Percentiles rank a stretch among this genome's conserved stretches.
phyloP scores from a whole-genome alignment of 1,140 invertebrate genomes.

The Tribolium madens region DNA sequence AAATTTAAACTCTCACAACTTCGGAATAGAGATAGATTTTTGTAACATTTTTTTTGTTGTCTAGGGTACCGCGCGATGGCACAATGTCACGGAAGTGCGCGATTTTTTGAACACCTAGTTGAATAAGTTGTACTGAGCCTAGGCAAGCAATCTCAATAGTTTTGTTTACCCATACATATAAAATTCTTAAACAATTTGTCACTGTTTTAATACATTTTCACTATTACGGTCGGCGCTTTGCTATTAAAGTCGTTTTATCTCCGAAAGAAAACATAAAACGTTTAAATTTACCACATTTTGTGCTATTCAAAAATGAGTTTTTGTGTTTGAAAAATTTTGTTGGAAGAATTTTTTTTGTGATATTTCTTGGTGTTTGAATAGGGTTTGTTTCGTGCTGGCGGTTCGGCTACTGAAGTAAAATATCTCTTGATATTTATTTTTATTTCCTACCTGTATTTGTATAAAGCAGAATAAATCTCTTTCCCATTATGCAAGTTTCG shows the following conservation, averaged over 20 bases:
- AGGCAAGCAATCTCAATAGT: neutral
- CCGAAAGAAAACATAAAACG: neutral
- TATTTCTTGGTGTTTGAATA: neutral
- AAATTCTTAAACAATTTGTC: conserved; percentile 26
- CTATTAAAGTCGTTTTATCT: neutral
- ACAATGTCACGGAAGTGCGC: no score
- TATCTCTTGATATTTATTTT: conserved; percentile 14
- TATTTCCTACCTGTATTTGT: conserved; percentile 39
- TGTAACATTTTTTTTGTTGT: no score
- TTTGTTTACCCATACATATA: neutral
- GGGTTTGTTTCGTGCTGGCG: neutral
- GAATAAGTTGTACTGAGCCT: conserved; percentile 9
- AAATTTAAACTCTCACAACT: no score
- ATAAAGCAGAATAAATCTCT: conserved; percentile 43
- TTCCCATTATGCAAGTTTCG: conserved; percentile 43
- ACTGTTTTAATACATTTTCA: conserved; percentile 18
- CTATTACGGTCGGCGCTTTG: neutral
- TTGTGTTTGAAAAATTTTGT: no score
- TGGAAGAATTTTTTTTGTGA: no score
- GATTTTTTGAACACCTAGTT: no score
- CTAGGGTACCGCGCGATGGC: no score
- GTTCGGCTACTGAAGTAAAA: neutral
- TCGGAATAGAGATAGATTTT: no score
- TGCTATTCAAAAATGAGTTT: neutral
- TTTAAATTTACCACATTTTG: neutral